Percentiles rank a stretch among this genome's conserved stretches.
phyloP scores from a whole-genome alignment of 2,113 vertebrate species.

The Hippocampus guttulatus region DNA sequence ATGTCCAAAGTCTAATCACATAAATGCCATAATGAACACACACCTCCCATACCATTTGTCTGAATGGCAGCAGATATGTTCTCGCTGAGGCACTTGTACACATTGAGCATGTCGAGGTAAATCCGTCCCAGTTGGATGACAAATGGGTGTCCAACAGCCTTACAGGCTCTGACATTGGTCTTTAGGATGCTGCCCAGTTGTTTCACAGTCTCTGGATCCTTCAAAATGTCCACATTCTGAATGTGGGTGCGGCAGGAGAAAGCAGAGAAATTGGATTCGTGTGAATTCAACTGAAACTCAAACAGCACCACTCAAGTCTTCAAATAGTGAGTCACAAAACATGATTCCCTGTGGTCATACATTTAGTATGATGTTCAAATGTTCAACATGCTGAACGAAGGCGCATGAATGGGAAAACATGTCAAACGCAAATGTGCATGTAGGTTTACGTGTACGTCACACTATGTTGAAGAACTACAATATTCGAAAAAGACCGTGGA shows the following conservation, averaged over 20 bases:
- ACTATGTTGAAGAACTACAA: background rate
- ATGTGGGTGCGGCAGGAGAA: background rate
- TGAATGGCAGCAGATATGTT: conserved; percentile 99
- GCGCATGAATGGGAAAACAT: no score
- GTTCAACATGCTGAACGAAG: background rate
- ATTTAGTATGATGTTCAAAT: background rate
- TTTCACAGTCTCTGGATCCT: conserved; percentile 99
- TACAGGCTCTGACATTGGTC: conserved; percentile 96
- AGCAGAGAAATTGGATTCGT: background rate
- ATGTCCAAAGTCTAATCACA: conserved; percentile 2
- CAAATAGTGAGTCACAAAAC: background rate
- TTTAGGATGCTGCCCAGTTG: conserved; percentile 98
- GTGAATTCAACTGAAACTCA: background rate
- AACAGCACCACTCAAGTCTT: background rate
- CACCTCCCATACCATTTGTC: conserved; percentile 82
- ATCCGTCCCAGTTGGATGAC: conserved; percentile 97
- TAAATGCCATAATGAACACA: conserved; percentile 12
- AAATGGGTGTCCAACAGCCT: conserved; percentile 96
- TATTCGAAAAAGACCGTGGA: background rate
- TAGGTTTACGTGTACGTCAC: background rate
- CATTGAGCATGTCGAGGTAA: conserved; percentile 99
- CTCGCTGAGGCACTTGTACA: conserved; percentile 99
- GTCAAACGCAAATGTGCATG: background rate
- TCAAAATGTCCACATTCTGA: conserved; percentile 97
- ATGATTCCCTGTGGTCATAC: background rate